Base-by-base conservation (phyloP, 1,140 invertebrate genomes). In the Acromyrmex echinatior region DNA sequence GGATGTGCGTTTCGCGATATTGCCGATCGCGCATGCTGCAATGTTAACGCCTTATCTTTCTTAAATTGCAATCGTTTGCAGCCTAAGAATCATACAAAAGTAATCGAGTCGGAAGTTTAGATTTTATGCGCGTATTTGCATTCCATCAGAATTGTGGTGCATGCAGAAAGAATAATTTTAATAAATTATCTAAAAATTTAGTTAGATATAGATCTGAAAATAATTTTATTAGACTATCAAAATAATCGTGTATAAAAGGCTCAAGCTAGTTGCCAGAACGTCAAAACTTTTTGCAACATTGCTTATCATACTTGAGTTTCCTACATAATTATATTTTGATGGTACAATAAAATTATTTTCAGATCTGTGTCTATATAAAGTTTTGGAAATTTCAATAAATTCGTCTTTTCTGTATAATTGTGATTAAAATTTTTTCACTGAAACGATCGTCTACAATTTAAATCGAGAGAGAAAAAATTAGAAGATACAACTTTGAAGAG, bases 1-100 rank as follows among this genome's bases (percentile, higher is more conserved):
- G 73, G 89, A 90, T 58, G 45, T 60, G 65, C 77, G 60, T 85
- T 87, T 86, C 86, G 89, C 87, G 87, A 88, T 70, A 89, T 89
- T 82, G 51, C 71, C 63, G 87, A 89, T 90, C 77, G 35, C 51
- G 21, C 58, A 9, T 25, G 14, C 65, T 25, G 31, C 78, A 35
- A 81, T 45, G 77, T 89, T 86, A 65, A 86, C 88, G 86, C 78
- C 3, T 18, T 68, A 63, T 84, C 70, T 86, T 71, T 58, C 71
- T 60, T 70, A 70, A 84, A 66, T 79, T 77, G 45, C 87, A 66
- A 82, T 56, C 78, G 35, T 60, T 76, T n/a, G 28, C 25, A 31
- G 16, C 21, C 16, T 25, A 16, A 21, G 31, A 39, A 31, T 70
- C 39, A 14, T 14, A 16, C 21, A 16, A 12, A 12, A 45, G 16